Base-by-base conservation (phyloP, 2,888 invertebrate genomes). In the Caenorhabditis sp. region DNA sequence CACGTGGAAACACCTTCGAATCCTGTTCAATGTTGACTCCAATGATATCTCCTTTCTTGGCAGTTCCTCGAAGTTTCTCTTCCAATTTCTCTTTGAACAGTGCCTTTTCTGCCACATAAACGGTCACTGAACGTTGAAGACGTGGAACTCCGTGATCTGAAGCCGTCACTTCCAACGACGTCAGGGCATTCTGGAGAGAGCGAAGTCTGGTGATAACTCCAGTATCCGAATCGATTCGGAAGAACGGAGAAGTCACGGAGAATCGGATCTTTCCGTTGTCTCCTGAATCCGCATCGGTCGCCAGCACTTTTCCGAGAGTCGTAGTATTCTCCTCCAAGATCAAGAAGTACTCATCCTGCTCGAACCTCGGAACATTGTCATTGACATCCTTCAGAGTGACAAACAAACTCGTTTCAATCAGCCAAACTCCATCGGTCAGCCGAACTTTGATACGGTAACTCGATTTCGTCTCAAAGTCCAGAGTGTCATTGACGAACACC, bases 281-380 rank as follows among this genome's bases (percentile, higher is more conserved):
- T 9, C 44, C 58, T 9, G 72, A 80, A 50, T 68, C 72, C 28
- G 32, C 3, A 32, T 80, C 80, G 22, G 22, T 58, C 15, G 80
- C 80, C 0, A 5, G 32, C 15, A 79, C 24, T 13, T 26, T 13
- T 18, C 78, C 78, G 11, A 70, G 35, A 6, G 32, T 37, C 13
- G 47, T 20, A 22, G 37, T 56, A 22, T 51, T 51, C 26, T 51
- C 37, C 35, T 60, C 22, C 1, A 32, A 9, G 0, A 77, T 20
- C 5, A 85, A 64, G 13, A 83, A 56, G 24, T 83, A 82, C 11
- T 53, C 56, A 0, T 56, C 2, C 13, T 74, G 24, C 9, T 84
- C 78, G 92, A 98, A 98, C 56, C 95, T 94, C 0, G 98, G 98
- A 0, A 96, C 95, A 92, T 98, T 97, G 92, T 98, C 98, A 92